phyloP scores from a whole-genome alignment of 2,113 vertebrate genomes.

The Sula dactylatra region DNA sequence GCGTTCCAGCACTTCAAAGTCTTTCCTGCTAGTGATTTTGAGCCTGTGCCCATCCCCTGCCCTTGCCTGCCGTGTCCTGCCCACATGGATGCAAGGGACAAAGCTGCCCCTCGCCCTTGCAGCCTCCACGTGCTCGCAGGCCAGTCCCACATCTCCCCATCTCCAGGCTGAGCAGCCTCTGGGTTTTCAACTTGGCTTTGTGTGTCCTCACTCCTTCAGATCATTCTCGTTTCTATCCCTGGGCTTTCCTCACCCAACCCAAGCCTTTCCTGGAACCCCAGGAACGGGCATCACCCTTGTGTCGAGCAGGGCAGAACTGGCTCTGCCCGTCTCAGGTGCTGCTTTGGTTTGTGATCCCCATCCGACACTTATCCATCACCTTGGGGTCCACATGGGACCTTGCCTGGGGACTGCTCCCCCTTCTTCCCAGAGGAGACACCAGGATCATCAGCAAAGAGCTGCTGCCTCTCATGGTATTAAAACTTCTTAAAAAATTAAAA shows the following conservation, averaged over 20 bases:
- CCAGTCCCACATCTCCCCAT: background rate
- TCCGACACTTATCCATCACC: background rate
- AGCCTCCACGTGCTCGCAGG: fast-evolving
- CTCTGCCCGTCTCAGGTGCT: background rate
- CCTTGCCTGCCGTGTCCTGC: fast-evolving
- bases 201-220: background rate
- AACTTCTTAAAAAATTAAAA: background rate
- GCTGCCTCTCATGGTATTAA: background rate
- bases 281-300: background rate
- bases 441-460: background rate
- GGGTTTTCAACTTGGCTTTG: background rate
- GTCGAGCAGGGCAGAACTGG: background rate
- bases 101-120: background rate
- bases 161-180: background rate
- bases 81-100: too few species aligned
- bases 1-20: background rate
- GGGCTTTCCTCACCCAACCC: background rate
- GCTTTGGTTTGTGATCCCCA: background rate
- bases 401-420: background rate
- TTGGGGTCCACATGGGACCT: fast-evolving
- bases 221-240: background rate
- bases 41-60: fast-evolving
- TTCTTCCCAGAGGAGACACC: background rate
- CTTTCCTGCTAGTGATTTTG: background rate
- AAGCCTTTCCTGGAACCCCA: background rate